Percentiles rank a stretch among this genome's conserved stretches.
phyloP scores from a whole-genome alignment of 2,888 invertebrate species.

The Drosophila kokeensis region DNA sequence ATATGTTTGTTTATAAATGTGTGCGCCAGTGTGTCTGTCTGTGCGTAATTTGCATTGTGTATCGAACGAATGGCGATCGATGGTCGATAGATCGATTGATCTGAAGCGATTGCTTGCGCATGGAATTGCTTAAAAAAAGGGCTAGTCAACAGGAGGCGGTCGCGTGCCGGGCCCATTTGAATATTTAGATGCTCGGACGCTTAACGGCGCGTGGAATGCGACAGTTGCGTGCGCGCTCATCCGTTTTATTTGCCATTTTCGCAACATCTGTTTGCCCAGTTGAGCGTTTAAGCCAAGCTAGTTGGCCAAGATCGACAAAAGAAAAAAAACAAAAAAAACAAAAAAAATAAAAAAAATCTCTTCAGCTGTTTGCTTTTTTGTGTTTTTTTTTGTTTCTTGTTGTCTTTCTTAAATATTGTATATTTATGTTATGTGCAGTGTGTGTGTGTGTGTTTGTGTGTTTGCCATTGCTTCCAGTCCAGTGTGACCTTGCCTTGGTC shows the following conservation, averaged over 20 bases:
- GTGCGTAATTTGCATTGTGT: conserved; percentile 42
- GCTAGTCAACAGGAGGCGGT: conserved; percentile 19
- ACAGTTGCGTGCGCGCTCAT: conserved; percentile 49
- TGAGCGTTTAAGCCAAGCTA: conserved; percentile 15
- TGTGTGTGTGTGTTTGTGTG: not conserved
- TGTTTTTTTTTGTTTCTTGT: conserved; percentile 2
- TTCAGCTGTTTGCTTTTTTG: conserved; percentile 20
- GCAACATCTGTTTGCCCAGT: conserved; percentile 69
- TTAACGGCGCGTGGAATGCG: conserved; percentile 51
- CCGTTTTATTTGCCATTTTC: conserved; percentile 61
- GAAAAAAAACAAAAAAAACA: not conserved
- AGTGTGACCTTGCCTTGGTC: conserved; percentile 28
- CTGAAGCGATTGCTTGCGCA: conserved; percentile 8
- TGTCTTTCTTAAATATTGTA: not conserved
- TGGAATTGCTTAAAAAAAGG: conserved; percentile 21
- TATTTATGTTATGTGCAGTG: not conserved
- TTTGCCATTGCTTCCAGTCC: not conserved
- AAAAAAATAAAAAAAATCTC: not conserved
- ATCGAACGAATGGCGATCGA: conserved; percentile 45
- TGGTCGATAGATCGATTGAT: conserved; percentile 52
- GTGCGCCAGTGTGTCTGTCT: conserved; percentile 17
- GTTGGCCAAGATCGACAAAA: conserved; percentile 1
- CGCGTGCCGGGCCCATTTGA: conserved; percentile 27
- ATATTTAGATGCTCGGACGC: conserved; percentile 26
- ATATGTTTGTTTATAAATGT: conserved; percentile 19